These are phyloP conservation scores for Mimumesa dahlbomi DNA, from an alignment of 2,888 invertebrate species.

Conservation along the genomic window DNA sequence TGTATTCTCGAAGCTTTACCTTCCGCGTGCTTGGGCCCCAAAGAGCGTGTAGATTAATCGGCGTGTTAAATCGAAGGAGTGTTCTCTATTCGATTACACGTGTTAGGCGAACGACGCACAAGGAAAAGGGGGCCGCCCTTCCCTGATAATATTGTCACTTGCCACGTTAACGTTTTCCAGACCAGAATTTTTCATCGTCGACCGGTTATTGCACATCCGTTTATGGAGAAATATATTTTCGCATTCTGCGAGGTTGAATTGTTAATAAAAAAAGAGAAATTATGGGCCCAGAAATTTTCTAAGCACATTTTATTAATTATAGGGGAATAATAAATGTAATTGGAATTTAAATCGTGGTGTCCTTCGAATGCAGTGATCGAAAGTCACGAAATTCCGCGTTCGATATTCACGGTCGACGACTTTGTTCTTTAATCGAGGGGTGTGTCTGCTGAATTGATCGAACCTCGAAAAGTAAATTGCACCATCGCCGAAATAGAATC, in stretches of 20 bases:
- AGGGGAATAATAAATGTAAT: too few relatives aligned
- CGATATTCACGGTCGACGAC: slow-evolving; percentile 2
- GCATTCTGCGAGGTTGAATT: too few relatives aligned
- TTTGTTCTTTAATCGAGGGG: slow-evolving; percentile 3
- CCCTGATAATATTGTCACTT: slow-evolving; percentile 6
- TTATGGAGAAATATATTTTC: too few relatives aligned
- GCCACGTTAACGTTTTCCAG: neutral
- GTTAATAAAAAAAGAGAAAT: too few relatives aligned
- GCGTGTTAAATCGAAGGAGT: neutral
- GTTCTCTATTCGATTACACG: slow-evolving; percentile 5
- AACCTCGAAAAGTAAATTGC: too few relatives aligned
- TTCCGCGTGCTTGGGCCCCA: neutral
- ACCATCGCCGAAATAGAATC: too few relatives aligned
- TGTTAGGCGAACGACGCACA: slow-evolving; percentile 1
- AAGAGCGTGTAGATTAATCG: neutral
- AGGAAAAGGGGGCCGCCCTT: neutral
- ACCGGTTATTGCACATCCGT: slow-evolving; percentile 3
- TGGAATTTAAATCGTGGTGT: too few relatives aligned
- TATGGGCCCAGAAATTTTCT: too few relatives aligned
- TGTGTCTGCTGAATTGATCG: neutral
- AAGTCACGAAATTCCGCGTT: neutral
- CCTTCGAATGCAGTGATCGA: too few relatives aligned
- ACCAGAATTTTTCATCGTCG: neutral
- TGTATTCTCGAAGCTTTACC: neutral
- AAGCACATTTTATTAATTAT: too few relatives aligned